Conservation (phyloP, 2,888 invertebrate species). For the Sarcophaga carnaria region DNA sequence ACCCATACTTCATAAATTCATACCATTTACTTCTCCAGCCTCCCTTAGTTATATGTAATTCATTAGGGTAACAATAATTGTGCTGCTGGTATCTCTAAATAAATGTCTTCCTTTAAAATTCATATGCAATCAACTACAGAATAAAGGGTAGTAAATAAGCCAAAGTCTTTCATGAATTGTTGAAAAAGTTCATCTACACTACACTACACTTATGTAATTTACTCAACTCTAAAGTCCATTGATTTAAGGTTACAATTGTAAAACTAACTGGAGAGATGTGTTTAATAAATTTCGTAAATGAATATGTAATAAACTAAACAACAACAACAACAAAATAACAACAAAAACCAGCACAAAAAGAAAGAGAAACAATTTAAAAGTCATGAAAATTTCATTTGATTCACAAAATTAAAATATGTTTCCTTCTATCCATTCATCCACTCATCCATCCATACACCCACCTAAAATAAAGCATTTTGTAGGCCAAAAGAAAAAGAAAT, state of each 20-base stretch:
- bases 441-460: neutral
- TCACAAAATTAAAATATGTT: neutral
- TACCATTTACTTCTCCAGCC: too few relatives aligned
- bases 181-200: neutral
- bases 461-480: neutral
- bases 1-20: too few relatives aligned
- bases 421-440: neutral
- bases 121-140: neutral
- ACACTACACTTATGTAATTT: slow-evolving; percentile 4
- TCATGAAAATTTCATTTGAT: neutral
- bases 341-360: neutral
- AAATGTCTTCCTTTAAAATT: neutral
- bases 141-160: neutral
- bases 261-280: neutral
- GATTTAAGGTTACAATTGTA: slow-evolving; percentile 2
- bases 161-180: neutral
- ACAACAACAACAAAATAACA: neutral
- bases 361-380: neutral
- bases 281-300: neutral
- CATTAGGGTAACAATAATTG: too few relatives aligned
- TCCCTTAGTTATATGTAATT: too few relatives aligned
- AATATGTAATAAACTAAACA: neutral
- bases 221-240: neutral
- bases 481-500: neutral
- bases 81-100: neutral